Evolutionary conservation across 2,797 vertebrate genomes (phyloP).

Genomic region (Morus bassanus): DNA sequence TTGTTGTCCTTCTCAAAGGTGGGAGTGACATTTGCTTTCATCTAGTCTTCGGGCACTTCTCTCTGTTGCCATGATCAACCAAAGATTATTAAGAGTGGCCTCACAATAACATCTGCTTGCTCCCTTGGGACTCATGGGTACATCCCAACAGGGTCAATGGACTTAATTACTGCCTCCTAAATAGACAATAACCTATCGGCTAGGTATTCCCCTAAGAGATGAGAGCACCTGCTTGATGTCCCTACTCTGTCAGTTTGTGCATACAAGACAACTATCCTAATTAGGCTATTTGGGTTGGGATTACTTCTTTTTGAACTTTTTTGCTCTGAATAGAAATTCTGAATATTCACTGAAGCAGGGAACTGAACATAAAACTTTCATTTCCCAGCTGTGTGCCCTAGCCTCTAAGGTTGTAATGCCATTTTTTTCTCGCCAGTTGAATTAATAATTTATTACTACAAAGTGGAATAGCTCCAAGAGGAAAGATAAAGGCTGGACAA

Average conservation of each 20-base stretch:
- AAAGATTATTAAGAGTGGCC: not conserved
- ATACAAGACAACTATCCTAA: not conserved
- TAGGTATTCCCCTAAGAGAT: not conserved
- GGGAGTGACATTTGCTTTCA: not conserved
- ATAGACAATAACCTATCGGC: not conserved
- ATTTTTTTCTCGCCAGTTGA: not conserved
- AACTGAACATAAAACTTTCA: not conserved
- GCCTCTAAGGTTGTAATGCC: not conserved
- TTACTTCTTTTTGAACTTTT: not conserved
- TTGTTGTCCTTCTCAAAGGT: not conserved
- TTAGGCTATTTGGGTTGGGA: not conserved
- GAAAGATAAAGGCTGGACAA: not conserved
- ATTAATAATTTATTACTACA: not conserved
- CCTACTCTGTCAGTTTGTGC: not conserved
- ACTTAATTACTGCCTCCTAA: not conserved
- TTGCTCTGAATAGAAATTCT: not conserved
- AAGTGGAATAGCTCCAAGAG: not conserved
- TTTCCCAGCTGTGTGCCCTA: not conserved
- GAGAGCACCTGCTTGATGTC: not conserved
- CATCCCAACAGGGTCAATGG: no score
- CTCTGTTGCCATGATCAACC: not conserved
- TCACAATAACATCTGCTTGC: not conserved
- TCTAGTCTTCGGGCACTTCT: not conserved
- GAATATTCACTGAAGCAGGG: not conserved
- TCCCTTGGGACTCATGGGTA: not conserved